A percentile compares a stretch with the other conserved stretches of the same genome.
These are phyloP conservation scores for Rhimphoctona megacephalus DNA, from an alignment of 2,888 invertebrate genomes.

Conservation along the genomic window DNA sequence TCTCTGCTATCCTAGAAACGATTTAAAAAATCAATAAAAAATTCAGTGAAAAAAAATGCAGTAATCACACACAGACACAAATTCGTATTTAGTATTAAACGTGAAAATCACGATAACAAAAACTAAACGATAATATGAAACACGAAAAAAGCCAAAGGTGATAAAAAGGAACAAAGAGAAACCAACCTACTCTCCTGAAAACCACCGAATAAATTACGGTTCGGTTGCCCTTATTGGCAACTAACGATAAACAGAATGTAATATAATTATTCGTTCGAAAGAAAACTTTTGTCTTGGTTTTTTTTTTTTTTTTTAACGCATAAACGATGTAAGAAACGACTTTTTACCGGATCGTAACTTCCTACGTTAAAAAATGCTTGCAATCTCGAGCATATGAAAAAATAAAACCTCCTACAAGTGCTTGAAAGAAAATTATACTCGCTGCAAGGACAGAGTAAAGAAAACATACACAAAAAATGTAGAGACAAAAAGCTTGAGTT, in stretches of 20 bases:
- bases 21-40: slow-evolving; percentile 50
- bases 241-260: slow-evolving; percentile 54
- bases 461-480: slow-evolving; percentile 26
- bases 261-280: slow-evolving; percentile 56
- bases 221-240: slow-evolving; percentile 62
- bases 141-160: slow-evolving; percentile 42
- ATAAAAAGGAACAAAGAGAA: slow-evolving; percentile 31
- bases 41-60: slow-evolving; percentile 43
- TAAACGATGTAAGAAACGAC: slow-evolving; percentile 18
- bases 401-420: slow-evolving; percentile 44
- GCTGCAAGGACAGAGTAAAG: slow-evolving; percentile 52
- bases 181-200: slow-evolving; percentile 37
- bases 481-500: slow-evolving; percentile 60
- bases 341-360: slow-evolving; percentile 45
- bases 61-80: slow-evolving; percentile 63
- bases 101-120: slow-evolving; percentile 53
- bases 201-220: slow-evolving; percentile 56
- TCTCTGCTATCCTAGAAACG: slow-evolving; percentile 82
- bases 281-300: slow-evolving; percentile 62
- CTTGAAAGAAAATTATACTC: slow-evolving; percentile 61
- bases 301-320: slow-evolving; percentile 26
- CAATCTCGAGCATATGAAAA: slow-evolving; percentile 44
- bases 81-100: slow-evolving; percentile 47
- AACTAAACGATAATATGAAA: slow-evolving; percentile 54
- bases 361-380: slow-evolving; percentile 43